phyloP scores from a whole-genome alignment of 2,113 vertebrate species.

The Verasper variegatus region DNA sequence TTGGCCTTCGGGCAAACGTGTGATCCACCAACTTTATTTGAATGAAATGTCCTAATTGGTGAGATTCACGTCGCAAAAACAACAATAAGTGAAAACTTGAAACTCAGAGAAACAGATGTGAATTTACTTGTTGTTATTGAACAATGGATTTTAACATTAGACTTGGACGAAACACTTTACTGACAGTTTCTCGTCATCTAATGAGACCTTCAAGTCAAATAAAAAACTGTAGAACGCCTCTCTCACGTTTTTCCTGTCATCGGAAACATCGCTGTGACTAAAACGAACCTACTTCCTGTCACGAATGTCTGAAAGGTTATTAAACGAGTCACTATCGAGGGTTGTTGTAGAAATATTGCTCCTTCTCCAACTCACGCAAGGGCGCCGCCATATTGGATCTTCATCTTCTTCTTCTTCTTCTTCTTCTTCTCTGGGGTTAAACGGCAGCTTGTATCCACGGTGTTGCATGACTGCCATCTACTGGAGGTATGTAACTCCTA shows the following conservation, averaged over 20 bases:
- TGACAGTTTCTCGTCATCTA: neutral
- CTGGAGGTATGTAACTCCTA: neutral
- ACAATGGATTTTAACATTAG: neutral
- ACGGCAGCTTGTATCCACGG: neutral
- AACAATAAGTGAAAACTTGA: no score
- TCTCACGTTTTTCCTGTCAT: neutral
- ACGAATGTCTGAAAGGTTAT: neutral
- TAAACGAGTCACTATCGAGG: rapidly evolving
- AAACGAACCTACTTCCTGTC: neutral
- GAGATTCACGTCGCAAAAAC: no score
- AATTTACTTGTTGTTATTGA: no score
- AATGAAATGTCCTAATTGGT: no score
- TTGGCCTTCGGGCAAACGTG: neutral
- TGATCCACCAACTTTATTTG: no score
- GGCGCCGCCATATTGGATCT: slow-evolving; percentile 69
- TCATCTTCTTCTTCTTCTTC: neutral
- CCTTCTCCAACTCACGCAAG: slow-evolving; percentile 28
- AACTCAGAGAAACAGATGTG: no score
- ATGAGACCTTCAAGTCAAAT: neutral
- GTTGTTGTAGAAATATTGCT: neutral
- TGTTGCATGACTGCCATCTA: neutral
- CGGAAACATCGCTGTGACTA: neutral
- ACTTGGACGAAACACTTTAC: neutral
- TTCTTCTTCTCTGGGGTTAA: neutral
- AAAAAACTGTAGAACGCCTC: neutral